phyloP scores from a whole-genome alignment of 2,113 vertebrate species.

The Spheniscus mendiculus region DNA sequence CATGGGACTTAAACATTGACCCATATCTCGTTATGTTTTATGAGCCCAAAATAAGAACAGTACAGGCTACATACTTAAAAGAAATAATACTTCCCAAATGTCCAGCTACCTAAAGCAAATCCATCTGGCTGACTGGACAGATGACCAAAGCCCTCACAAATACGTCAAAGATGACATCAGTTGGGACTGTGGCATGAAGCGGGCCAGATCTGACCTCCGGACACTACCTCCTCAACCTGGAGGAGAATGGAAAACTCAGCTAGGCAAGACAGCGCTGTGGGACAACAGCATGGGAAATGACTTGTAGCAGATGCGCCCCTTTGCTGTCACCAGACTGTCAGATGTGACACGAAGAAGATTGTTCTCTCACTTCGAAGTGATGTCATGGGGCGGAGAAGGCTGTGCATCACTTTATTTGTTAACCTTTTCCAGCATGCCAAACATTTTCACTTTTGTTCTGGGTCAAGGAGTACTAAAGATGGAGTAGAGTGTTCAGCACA shows the following conservation, averaged over 20 bases:
- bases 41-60: conserved; percentile 18
- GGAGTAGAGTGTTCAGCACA: conserved; percentile 22
- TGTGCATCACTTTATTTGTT: not conserved
- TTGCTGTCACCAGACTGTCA: not conserved
- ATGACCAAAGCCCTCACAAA: not conserved
- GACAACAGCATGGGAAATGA: not conserved
- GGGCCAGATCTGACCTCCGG: not conserved
- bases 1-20: conserved; percentile 29
- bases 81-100: conserved; percentile 21
- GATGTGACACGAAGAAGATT: not conserved
- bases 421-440: conserved; percentile 16
- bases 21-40: conserved; percentile 55
- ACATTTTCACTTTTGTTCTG: conserved; percentile 59
- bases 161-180: rapidly evolving
- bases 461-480: conserved; percentile 27
- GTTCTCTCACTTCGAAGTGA: not conserved
- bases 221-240: not conserved
- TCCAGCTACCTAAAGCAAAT: not conserved
- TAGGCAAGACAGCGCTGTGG: not conserved
- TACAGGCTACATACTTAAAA: not conserved
- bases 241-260: not conserved
- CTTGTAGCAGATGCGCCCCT: not conserved
- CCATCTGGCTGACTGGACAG: not conserved
- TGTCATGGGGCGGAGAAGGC: not conserved
- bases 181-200: not conserved